A percentile compares a stretch with the other conserved stretches of the same genome.
phyloP scores from a whole-genome alignment of 2,888 invertebrate genomes.

The Nyleta sp. region DNA sequence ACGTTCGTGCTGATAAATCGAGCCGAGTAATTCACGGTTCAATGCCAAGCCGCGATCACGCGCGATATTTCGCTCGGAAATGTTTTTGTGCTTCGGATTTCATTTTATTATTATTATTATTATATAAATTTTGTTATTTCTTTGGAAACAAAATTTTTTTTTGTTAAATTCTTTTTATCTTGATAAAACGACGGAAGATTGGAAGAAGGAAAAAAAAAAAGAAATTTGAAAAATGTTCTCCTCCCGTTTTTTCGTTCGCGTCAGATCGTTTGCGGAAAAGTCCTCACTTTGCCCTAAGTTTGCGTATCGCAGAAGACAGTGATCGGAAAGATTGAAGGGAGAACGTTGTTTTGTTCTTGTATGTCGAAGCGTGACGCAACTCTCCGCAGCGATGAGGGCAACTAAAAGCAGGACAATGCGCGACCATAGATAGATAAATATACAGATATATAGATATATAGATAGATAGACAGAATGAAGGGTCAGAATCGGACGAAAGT shows the following conservation, averaged over 20 bases:
- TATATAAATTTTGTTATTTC: slow-evolving; percentile 3
- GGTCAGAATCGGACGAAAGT: slow-evolving; percentile 43
- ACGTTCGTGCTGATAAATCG: slow-evolving; percentile 50
- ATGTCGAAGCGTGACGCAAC: slow-evolving; percentile 43
- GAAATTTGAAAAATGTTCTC: too few relatives aligned
- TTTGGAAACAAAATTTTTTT: too few relatives aligned
- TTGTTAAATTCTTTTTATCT: too few relatives aligned
- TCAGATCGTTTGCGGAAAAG: too few relatives aligned
- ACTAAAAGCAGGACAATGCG: slow-evolving; percentile 49
- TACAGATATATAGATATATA: too few relatives aligned
- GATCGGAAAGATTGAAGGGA: slow-evolving; percentile 5
- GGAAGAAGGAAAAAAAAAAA: too few relatives aligned
- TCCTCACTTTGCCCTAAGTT: slow-evolving; percentile 29
- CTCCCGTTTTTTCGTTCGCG: too few relatives aligned
- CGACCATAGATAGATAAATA: slow-evolving; percentile 38
- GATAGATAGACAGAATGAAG: slow-evolving; percentile 34
- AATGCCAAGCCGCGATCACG: slow-evolving; percentile 51
- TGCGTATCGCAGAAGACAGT: too few relatives aligned
- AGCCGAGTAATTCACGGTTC: slow-evolving; percentile 41
- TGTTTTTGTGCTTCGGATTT: slow-evolving; percentile 27
- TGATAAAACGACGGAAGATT: too few relatives aligned
- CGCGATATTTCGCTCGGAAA: slow-evolving; percentile 30
- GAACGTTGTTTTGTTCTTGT: slow-evolving; percentile 18
- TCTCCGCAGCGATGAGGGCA: slow-evolving; percentile 34
- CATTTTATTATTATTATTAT: too few relatives aligned